These are phyloP conservation scores for Heteractis magnifica DNA, from an alignment of 92 coral and sea anemone species.

Conservation along the genomic window DNA sequence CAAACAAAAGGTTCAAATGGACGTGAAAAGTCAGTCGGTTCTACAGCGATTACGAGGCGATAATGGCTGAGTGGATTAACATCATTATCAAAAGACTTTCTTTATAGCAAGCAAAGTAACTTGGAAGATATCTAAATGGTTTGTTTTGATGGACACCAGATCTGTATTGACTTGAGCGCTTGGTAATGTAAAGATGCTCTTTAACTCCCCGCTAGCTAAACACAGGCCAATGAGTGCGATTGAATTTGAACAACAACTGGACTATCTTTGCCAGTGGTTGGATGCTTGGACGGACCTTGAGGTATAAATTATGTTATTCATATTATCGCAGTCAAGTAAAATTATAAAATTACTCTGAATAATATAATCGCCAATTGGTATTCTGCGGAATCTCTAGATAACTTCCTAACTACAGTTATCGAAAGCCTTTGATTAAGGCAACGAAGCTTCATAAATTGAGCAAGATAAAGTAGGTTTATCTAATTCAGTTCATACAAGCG, in stretches of 20 bases:
- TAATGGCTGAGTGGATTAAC: constrained; percentile 24
- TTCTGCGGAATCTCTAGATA: background rate
- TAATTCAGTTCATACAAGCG: background rate
- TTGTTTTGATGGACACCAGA: constrained; percentile 21
- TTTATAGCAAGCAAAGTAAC: background rate
- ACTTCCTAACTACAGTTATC: background rate
- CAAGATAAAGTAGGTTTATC: background rate
- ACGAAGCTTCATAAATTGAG: background rate
- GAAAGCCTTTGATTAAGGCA: background rate
- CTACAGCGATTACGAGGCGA: constrained; percentile 21
- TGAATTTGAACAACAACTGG: constrained; percentile 91
- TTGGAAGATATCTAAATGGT: constrained; percentile 11
- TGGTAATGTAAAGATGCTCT: background rate
- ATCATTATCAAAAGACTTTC: background rate
- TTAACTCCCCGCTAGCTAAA: constrained; percentile 54
- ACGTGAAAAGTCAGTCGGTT: constrained; percentile 21
- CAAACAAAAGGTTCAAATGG: constrained; percentile 39
- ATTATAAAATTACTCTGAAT: background rate
- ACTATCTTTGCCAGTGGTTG: constrained; percentile 89
- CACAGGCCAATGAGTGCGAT: constrained; percentile 82
- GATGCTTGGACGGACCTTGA: constrained; percentile 85
- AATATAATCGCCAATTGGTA: background rate
- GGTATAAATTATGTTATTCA: constrained; percentile 46
- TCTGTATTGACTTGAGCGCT: constrained; percentile 1
- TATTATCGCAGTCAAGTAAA: constrained; percentile 6